Evolutionary conservation across 2,888 invertebrate species (phyloP), one percentile per base, ranked within the genome.

Genomic region (Phortica okadai): DNA sequence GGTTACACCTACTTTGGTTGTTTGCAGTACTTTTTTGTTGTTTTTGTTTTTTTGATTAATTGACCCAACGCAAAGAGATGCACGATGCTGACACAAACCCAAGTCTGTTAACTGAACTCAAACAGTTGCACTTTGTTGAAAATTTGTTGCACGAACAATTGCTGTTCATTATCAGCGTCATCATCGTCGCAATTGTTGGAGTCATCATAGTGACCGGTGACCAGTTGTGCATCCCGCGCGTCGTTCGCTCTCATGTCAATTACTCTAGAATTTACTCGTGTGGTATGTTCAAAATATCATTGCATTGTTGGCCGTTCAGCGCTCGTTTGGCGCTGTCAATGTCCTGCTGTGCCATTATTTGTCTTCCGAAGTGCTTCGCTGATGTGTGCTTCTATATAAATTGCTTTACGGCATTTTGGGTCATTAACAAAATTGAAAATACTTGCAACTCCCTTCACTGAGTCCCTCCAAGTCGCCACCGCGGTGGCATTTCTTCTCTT

Each of bases 341-440:
- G 88, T 89, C 89, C 89, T 89, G 89, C 89, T 89, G 89, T 82
- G 89, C 89, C 86, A 87, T 89, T 89, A 89, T 89, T 89, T 89
- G 89, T 89, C 89, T 89, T 85, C 80, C 85, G 80, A 83, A 81
- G 80, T 67, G 41, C 64, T 54, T 21, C 33, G 54, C 69, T 25
- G 78, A 16, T 73, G 58, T 66, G 56, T 62, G 54, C 70, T 50
- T 78, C 77, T 75, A 82, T 86, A 88, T 89, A 89, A 89, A 89
- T 89, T 88, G 89, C 89, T 89, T 83, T 86, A 88, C 88, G 88
- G 86, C 90, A 89, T 86, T 89, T 89, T 85, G 90, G 89, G 88
- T 89, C 89, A 89, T 89, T 89, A 89, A 89, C 89, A 81, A 89
- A 89, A 89, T 89, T 89, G 90, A 89, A 89, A 89, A 89, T 87